phyloP scores from a whole-genome alignment of 2,888 invertebrate genomes.

The Caenorhabditis afra region DNA sequence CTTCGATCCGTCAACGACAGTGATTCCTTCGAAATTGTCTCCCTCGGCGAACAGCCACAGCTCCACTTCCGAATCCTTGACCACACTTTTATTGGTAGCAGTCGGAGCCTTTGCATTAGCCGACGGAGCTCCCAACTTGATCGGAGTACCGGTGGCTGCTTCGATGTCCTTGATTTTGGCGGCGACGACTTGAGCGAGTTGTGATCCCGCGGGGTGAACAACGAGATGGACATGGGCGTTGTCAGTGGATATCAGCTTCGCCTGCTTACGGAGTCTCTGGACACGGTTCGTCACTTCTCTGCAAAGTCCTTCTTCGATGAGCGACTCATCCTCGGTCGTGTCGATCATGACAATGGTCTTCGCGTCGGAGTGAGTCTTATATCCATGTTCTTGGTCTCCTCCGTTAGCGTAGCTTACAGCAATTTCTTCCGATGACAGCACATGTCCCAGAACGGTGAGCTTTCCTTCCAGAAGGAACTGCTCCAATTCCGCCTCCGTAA shows the following conservation, averaged over 20 bases:
- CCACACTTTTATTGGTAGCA: constrained; percentile 63
- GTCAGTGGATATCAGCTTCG: constrained; percentile 74
- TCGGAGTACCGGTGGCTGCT: constrained; percentile 61
- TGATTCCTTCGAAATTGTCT: constrained; percentile 49
- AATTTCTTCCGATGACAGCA: constrained; percentile 82
- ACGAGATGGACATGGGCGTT: constrained; percentile 67
- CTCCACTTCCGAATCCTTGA: constrained; percentile 72
- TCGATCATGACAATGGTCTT: constrained; percentile 90
- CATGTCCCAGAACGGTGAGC: constrained; percentile 87
- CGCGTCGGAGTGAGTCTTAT: constrained; percentile 70
- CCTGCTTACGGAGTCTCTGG: constrained; percentile 91
- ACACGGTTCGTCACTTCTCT: constrained; percentile 96
- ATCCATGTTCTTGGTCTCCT: constrained; percentile 56
- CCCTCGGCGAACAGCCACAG: constrained; percentile 65
- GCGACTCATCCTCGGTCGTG: constrained; percentile 90
- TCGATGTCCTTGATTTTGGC: constrained; percentile 58
- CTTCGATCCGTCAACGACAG: constrained; percentile 52
- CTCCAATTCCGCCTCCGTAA: constrained; percentile 89
- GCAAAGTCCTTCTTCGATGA: constrained; percentile 94
- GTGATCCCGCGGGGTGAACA: constrained; percentile 64
- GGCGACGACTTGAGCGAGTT: constrained; percentile 61
- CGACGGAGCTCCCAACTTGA: constrained; percentile 58
- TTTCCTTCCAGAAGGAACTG: constrained; percentile 85
- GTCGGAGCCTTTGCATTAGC: constrained; percentile 55
- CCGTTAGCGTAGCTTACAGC: constrained; percentile 85